phyloP scores from a whole-genome alignment of 1,140 invertebrate genomes.

The Oreohelix idahoensis region DNA sequence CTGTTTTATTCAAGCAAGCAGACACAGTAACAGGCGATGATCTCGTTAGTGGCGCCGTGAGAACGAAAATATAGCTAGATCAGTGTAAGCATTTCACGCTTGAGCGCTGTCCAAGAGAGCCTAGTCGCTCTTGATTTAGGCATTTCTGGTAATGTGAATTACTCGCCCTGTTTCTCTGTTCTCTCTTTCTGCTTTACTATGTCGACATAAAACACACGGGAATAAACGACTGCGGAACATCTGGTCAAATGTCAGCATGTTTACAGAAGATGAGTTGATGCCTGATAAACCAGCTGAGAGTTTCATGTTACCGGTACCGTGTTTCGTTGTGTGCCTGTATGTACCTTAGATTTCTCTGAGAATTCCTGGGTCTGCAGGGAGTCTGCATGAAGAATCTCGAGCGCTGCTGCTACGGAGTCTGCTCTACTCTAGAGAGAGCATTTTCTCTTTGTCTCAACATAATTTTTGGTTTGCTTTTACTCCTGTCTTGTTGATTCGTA shows the following conservation, averaged over 20 bases:
- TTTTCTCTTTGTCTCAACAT: no score
- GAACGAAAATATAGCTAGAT: neutral
- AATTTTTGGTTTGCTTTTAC: no score
- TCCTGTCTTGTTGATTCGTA: no score
- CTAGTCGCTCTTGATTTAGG: neutral
- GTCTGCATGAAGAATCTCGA: no score
- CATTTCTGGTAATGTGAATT: neutral
- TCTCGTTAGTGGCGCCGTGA: neutral
- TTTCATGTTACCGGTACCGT: neutral
- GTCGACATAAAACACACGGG: neutral
- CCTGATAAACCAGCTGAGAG: neutral
- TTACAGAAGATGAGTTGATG: neutral
- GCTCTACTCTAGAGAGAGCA: no score
- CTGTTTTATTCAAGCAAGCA: neutral
- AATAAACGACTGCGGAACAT: neutral
- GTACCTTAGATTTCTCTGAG: neutral
- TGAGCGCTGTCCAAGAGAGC: neutral
- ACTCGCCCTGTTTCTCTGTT: neutral
- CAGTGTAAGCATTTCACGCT: neutral
- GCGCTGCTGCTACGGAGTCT: no score
- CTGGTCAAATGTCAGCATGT: neutral
- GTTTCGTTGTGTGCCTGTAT: neutral
- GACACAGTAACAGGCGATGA: neutral
- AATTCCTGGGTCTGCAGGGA: neutral
- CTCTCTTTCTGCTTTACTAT: neutral